These are phyloP conservation scores for Gastracanthus pulcherrimus DNA, from an alignment of 2,888 invertebrate species.

Conservation along the genomic window DNA sequence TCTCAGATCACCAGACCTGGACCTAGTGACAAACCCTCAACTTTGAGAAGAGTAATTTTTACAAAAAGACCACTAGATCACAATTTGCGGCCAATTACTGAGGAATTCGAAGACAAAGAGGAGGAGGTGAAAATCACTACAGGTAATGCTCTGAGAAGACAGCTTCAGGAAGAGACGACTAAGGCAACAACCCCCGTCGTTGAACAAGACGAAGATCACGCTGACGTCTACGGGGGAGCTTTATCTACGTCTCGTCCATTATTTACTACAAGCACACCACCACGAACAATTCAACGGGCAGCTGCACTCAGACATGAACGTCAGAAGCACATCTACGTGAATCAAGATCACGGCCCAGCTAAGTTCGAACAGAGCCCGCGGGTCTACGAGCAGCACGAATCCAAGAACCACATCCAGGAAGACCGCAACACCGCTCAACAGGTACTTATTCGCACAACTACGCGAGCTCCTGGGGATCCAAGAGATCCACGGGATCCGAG, in stretches of 20 bases:
- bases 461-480: constrained; percentile 59
- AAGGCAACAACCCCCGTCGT: constrained; percentile 78
- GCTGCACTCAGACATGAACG: constrained; percentile 65
- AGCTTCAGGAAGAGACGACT: constrained; percentile 80
- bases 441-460: constrained; percentile 65
- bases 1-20: constrained; percentile 72
- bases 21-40: constrained; percentile 66
- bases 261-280: constrained; percentile 83
- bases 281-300: constrained; percentile 78
- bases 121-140: constrained; percentile 75
- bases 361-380: constrained; percentile 67
- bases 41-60: constrained; percentile 69
- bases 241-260: constrained; percentile 83
- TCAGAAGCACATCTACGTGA: constrained; percentile 66
- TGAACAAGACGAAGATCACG: constrained; percentile 83
- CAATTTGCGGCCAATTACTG: constrained; percentile 73
- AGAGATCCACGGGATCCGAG: too few relatives aligned
- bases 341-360: constrained; percentile 69
- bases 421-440: constrained; percentile 69
- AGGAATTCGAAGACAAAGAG: constrained; percentile 76
- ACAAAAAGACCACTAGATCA: constrained; percentile 72
- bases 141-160: constrained; percentile 82
- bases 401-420: constrained; percentile 65
- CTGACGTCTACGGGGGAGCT: constrained; percentile 85
- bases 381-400: constrained; percentile 67